phyloP scores from a whole-genome alignment of 2,113 vertebrate species.

The Pycnonotus jocosus region DNA sequence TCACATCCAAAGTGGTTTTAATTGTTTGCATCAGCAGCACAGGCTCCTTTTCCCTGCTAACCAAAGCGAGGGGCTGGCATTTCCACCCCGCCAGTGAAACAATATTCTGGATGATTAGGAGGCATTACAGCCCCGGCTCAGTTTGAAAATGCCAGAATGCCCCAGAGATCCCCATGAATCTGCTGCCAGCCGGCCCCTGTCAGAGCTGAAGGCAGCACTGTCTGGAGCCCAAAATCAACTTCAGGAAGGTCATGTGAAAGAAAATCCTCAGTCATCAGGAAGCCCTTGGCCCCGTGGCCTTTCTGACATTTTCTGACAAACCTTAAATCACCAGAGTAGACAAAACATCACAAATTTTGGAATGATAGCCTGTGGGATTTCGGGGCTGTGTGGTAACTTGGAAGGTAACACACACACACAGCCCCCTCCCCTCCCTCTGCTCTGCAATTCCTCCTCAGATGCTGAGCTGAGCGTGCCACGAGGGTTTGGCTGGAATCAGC shows the following conservation, averaged over 20 bases:
- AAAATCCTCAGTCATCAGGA: constrained; percentile 70
- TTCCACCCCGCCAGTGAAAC: background rate
- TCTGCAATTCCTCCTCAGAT: background rate
- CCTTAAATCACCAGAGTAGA: constrained; percentile 71
- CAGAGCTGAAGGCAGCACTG: constrained; percentile 73
- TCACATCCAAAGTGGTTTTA: background rate
- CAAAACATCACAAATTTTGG: constrained; percentile 61
- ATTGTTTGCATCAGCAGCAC: background rate
- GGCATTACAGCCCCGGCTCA: constrained; percentile 52
- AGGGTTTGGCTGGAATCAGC: background rate
- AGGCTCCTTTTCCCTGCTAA: background rate
- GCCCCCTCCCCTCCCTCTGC: background rate
- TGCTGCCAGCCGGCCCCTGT: constrained; percentile 75
- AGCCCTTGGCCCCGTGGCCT: constrained; percentile 67
- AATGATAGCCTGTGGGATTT: constrained; percentile 37
- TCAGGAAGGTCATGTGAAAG: constrained; percentile 73
- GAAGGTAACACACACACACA: background rate
- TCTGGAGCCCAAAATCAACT: constrained; percentile 75
- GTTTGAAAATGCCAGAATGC: constrained; percentile 86
- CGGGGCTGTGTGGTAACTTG: background rate
- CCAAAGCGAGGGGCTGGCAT: background rate
- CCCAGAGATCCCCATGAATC: constrained; percentile 84
- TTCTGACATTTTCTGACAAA: constrained; percentile 69
- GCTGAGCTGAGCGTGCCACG: background rate
- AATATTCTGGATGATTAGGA: constrained; percentile 50